phyloP scores from a whole-genome alignment of 2,797 vertebrate species.

The Arrhamphus sclerolepis region DNA sequence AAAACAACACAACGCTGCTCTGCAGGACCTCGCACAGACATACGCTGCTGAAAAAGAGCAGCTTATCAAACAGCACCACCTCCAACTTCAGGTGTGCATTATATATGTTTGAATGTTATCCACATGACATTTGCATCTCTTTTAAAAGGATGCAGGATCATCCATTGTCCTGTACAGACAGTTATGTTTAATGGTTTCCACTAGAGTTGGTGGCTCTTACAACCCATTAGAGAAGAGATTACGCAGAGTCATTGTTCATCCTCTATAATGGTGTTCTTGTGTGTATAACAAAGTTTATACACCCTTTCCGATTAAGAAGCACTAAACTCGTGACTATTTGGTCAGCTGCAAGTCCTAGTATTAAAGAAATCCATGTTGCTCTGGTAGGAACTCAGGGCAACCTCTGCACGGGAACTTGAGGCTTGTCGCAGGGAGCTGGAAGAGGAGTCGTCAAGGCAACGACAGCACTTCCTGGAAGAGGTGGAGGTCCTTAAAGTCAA shows the following conservation, averaged over 20 bases:
- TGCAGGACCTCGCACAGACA: constrained; percentile 77
- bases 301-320: neutral
- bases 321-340: constrained; percentile 19
- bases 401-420: constrained; percentile 78
- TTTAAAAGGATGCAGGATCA: neutral
- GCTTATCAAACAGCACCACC: constrained; percentile 69
- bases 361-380: constrained; percentile 23
- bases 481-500: constrained; percentile 84
- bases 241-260: constrained; percentile 47
- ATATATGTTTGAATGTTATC: neutral
- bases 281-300: neutral
- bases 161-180: neutral
- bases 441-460: constrained; percentile 77
- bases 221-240: constrained; percentile 35
- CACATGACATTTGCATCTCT: neutral
- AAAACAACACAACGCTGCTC: constrained; percentile 76
- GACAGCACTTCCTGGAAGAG: constrained; percentile 83
- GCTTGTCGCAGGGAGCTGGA: constrained; percentile 78
- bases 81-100: constrained; percentile 76
- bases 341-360: neutral
- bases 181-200: constrained; percentile 18
- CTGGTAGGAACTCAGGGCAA: constrained; percentile 68
- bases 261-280: constrained; percentile 35
- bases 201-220: constrained; percentile 32
- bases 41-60: constrained; percentile 73